Percentiles rank a stretch among this genome's conserved stretches.
Evolutionary conservation across 1,140 invertebrate genomes (phyloP).

Genomic region (honey bee (Apis mellifera)): Amel_HAv3.1 CM009936.2:4154501-4155000

Average conservation of each 20-base stretch:
- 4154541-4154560: slow-evolving; percentile 48
- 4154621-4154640: slow-evolving; percentile 22
- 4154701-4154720: slow-evolving; percentile 27
- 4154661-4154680: neutral
- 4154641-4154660: slow-evolving; percentile 23
- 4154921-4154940: too few species aligned
- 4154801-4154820: neutral
- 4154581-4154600: slow-evolving; percentile 49
- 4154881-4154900: too few species aligned
- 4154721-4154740: slow-evolving; percentile 5
- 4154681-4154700: too few species aligned
- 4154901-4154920: too few species aligned
- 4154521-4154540: neutral
- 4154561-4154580: slow-evolving; percentile 58
- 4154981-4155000: too few species aligned
- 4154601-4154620: slow-evolving; percentile 15
- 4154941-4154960: too few species aligned
- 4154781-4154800: neutral
- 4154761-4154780: neutral
- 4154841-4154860: too few species aligned
- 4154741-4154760: neutral
- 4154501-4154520: slow-evolving; percentile 59
- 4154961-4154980: too few species aligned
- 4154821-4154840: neutral
- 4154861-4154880: too few species aligned